Conservation (phyloP, 2,797 vertebrate species). For the Mormyrus proboscirostris region DNA sequence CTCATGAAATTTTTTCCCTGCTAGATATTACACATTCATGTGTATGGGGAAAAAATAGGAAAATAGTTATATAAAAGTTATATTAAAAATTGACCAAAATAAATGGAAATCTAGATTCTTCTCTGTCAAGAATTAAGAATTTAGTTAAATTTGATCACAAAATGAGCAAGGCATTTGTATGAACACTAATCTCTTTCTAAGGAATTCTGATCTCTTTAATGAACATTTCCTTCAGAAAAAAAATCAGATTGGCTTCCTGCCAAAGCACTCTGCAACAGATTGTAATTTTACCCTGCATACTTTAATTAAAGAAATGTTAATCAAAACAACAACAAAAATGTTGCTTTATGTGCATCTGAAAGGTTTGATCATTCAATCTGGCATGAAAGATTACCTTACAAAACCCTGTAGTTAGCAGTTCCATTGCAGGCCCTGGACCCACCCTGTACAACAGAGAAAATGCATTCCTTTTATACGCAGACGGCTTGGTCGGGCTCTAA, state of each 20-base stretch:
- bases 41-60: background rate
- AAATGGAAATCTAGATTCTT: background rate
- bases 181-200: background rate
- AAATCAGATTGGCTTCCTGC: background rate
- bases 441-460: background rate
- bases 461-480: background rate
- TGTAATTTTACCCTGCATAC: background rate
- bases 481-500: background rate
- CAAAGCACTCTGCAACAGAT: background rate
- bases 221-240: background rate
- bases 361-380: background rate
- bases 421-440: background rate
- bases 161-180: background rate
- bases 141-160: background rate
- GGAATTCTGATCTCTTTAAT: background rate
- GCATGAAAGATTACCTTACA: background rate
- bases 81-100: background rate
- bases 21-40: background rate
- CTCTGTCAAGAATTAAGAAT: background rate
- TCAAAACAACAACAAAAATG: background rate
- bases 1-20: background rate
- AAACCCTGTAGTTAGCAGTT: background rate
- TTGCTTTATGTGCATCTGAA: background rate
- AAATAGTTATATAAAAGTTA: background rate
- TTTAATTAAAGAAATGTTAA: background rate